These are phyloP conservation scores for Isoperla grammatica DNA, from an alignment of 2,888 invertebrate genomes.

Conservation along the genomic window DNA sequence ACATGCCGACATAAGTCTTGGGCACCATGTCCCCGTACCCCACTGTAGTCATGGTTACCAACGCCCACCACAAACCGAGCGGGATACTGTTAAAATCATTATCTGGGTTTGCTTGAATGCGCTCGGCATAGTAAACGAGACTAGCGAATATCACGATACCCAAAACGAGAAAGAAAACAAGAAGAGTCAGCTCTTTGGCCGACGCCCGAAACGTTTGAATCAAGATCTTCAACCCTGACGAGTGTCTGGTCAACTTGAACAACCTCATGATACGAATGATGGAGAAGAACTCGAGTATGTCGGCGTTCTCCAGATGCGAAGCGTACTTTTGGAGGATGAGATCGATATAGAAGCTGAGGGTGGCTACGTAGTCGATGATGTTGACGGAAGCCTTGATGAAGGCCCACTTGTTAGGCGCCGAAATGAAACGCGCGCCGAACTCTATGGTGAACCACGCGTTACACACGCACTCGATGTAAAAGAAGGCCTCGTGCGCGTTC, in stretches of 20 bases:
- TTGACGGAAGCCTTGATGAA: conserved; percentile 96
- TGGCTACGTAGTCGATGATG: conserved; percentile 98
- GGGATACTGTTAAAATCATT: conserved; percentile 99
- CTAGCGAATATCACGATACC: conserved; percentile 98
- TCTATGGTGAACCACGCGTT: conserved; percentile 99
- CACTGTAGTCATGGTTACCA: conserved; percentile 98
- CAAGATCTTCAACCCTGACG: conserved; percentile 94
- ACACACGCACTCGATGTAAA: conserved; percentile 97
- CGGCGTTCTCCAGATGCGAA: conserved; percentile 87
- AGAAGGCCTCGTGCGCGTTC: conserved; percentile 95
- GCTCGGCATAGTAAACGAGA: conserved; percentile 95
- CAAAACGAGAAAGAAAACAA: conserved; percentile 96
- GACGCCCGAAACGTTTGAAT: conserved; percentile 97
- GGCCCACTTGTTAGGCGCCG: conserved; percentile 80
- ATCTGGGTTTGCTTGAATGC: conserved; percentile 90
- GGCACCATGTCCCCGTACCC: conserved; percentile 99
- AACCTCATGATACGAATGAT: conserved; percentile 97
- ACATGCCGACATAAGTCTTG: conserved; percentile 97
- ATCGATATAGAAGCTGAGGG: conserved; percentile 97
- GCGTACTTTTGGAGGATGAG: conserved; percentile 84
- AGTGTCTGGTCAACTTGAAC: conserved; percentile 94
- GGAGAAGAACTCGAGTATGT: conserved; percentile 95
- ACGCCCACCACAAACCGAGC: conserved; percentile 96
- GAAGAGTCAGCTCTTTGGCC: conserved; percentile 90
- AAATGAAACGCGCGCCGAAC: conserved; percentile 86